Conservation (phyloP, 2,113 vertebrate genomes). For the Mus musculus region DNA sequence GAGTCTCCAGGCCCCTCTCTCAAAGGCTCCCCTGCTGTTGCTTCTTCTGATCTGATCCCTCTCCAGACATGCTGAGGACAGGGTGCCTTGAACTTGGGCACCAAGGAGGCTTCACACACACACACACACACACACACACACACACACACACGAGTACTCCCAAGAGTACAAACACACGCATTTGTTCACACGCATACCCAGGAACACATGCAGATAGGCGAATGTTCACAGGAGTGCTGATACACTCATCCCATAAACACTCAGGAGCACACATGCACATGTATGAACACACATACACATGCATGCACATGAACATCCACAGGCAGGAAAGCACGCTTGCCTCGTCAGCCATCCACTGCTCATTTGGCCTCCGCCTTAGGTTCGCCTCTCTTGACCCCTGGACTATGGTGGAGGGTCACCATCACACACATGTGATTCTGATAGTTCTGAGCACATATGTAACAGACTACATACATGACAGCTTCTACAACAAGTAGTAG, state of each 20-base stretch:
- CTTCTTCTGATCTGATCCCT: not conserved
- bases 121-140: not conserved
- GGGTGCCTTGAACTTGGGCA: not conserved
- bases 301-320: not conserved
- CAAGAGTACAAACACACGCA: not conserved
- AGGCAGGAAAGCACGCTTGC: not conserved
- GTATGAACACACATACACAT: not conserved
- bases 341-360: not conserved
- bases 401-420: not conserved
- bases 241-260: not conserved
- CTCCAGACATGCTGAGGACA: not conserved
- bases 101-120: not conserved
- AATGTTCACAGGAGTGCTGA: not conserved
- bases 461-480: not conserved
- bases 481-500: not conserved
- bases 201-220: not conserved
- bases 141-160: not conserved
- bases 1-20: not conserved
- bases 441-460: not conserved
- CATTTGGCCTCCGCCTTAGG: not conserved
- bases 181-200: not conserved
- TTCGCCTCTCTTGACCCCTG: not conserved
- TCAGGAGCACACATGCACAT: not conserved
- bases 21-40: not conserved
- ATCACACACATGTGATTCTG: not conserved